These are phyloP conservation scores for Otus scops DNA, from an alignment of 2,797 vertebrate genomes.

Conservation along the genomic window DNA sequence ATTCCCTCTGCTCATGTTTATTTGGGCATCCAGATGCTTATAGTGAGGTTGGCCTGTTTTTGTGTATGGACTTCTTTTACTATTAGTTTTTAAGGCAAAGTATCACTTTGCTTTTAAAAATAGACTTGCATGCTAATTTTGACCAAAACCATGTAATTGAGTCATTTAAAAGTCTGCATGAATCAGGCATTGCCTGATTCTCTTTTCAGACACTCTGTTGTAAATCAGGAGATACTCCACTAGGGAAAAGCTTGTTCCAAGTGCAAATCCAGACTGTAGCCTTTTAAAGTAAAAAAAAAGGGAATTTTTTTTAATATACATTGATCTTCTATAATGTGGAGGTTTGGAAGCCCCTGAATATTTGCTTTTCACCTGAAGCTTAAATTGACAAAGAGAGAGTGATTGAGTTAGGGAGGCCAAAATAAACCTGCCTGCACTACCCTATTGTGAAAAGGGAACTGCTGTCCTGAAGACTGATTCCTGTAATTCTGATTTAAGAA, in stretches of 20 bases:
- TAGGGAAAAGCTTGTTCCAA: conserved; percentile 5
- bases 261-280: conserved; percentile 23
- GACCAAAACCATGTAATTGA: conserved; percentile 7
- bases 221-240: conserved; percentile 25
- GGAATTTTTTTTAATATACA: background rate
- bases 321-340: background rate
- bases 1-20: conserved; percentile 20
- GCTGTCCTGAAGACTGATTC: background rate
- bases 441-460: background rate
- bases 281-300: background rate
- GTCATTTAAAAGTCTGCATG: conserved; percentile 30
- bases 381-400: background rate
- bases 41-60: conserved; percentile 17
- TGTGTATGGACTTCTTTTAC: background rate
- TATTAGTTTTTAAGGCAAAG: conserved; percentile 7
- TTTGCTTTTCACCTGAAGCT: conserved; percentile 30
- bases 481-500: background rate
- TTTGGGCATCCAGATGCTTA: conserved; percentile 58
- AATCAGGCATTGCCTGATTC: conserved; percentile 6
- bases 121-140: conserved; percentile 37
- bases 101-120: conserved; percentile 52
- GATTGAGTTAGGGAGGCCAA: background rate
- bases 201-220: background rate
- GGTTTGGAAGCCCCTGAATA: conserved; percentile 1
- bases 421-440: background rate